These are phyloP conservation scores for Otus sunia DNA, from an alignment of 2,113 vertebrate species.

Conservation along the genomic window DNA sequence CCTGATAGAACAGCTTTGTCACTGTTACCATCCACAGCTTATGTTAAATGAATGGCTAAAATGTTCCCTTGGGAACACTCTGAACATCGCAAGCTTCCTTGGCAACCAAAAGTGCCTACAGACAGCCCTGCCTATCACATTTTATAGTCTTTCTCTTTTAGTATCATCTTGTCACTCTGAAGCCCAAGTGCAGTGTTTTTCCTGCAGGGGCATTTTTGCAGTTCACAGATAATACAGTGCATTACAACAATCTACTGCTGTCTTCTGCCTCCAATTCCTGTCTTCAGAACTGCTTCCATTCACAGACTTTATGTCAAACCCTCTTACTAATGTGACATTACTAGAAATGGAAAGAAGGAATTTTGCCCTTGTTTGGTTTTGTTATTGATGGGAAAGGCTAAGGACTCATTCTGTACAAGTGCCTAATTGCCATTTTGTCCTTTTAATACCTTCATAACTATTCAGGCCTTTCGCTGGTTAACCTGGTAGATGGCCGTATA, in stretches of 20 bases:
- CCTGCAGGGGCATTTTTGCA: conserved; percentile 37
- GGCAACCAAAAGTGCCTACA: conserved; percentile 29
- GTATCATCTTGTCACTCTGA: background rate
- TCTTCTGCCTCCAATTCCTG: background rate
- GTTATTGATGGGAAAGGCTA: background rate
- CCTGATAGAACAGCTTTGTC: background rate
- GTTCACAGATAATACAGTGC: background rate
- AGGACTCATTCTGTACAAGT: background rate
- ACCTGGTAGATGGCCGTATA: background rate
- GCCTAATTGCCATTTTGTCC: background rate
- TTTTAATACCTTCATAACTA: background rate
- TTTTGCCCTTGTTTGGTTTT: background rate
- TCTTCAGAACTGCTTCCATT: conserved; percentile 2
- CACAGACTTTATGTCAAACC: background rate
- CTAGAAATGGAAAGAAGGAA: background rate
- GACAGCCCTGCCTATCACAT: conserved; percentile 23
- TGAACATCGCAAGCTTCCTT: background rate
- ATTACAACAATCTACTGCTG: background rate
- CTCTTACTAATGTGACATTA: background rate
- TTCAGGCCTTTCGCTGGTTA: background rate
- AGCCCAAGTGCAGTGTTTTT: background rate
- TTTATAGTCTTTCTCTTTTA: conserved; percentile 8
- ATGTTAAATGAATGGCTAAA: conserved; percentile 47
- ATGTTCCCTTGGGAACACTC: conserved; percentile 14
- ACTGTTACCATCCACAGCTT: background rate